Evolutionary conservation across 2,113 vertebrate genomes (phyloP), one percentile per base, ranked within the genome.

Genomic region (Oenanthe oenanthe): DNA sequence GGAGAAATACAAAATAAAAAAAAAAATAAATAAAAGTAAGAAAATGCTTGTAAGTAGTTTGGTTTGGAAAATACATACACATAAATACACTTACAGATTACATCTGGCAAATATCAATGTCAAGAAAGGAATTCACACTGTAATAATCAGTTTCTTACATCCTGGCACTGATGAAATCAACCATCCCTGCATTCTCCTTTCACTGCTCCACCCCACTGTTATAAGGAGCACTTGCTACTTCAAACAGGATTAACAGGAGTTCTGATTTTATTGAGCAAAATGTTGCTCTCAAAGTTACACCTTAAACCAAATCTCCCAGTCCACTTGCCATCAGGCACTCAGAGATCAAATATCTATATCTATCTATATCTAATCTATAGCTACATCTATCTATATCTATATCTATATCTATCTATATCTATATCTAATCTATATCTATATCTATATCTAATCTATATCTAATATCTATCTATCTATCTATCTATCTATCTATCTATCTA

Each of bases 141-240:
- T 22, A 63, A 11, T 34, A 71, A 45, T 13, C 31, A 40, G 6
- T 61, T 62, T 86, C 65, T 81, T 36, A 40, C 25, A 74, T 22
- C 10, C 19, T 73, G 32, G 4, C 4, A 36, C 7, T 70, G 38
- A 47, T 71, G 31, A 70, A 74, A 77, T 66, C 34, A 36, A 29
- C 6, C 21, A 40, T 54, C 51, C 13, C 32, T 53, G 8, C 15
- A 22, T 65, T 78, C 1, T 6, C 4, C 12, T 76, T 73, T 66
- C 17, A 48, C 4, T 1, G 0, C 1, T 3, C 7, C 13, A 22
- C 4, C 5, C 7, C 15, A 7, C 3, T 43, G 2, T 18, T 20
- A 53, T 0, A 57, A 9, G 8, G 9, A 72, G 7, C 29, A 62
- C 42, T 36, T 58, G 22, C 9, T 8, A 8, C 9, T 66, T 20